phyloP scores from a whole-genome alignment of 2,113 vertebrate species.

The Puma concolor region DNA sequence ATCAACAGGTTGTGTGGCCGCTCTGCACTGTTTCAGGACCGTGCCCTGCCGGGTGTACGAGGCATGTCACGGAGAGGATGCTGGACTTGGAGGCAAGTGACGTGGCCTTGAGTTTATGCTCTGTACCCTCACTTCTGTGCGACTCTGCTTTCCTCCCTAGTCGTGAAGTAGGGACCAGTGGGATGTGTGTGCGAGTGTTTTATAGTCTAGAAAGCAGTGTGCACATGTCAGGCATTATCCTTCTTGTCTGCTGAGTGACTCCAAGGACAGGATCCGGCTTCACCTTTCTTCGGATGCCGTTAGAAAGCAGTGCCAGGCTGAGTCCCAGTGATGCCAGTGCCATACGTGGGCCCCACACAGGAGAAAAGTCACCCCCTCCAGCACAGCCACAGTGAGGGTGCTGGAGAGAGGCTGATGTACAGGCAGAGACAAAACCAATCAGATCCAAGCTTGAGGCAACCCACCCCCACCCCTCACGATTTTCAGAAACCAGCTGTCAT shows the following conservation, averaged over 20 bases:
- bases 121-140: not conserved
- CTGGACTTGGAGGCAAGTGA: not conserved
- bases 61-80: not conserved
- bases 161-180: not conserved
- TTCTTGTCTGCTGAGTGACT: not conserved
- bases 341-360: not conserved
- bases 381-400: fast-evolving
- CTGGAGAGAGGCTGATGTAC: not conserved
- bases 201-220: not conserved
- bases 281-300: not conserved
- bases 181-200: not conserved
- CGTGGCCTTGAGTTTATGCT: not conserved
- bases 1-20: not conserved
- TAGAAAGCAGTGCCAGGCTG: not conserved
- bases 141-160: not conserved
- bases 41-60: not conserved
- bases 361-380: too few relatives aligned
- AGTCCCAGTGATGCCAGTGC: not conserved
- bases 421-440: not conserved
- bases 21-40: not conserved
- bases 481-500: not conserved
- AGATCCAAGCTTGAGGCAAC: not conserved
- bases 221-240: too few relatives aligned
- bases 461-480: not conserved
- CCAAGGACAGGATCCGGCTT: not conserved